Conservation (phyloP, 2,888 invertebrate genomes). For the Priocnemis perturbator region DNA sequence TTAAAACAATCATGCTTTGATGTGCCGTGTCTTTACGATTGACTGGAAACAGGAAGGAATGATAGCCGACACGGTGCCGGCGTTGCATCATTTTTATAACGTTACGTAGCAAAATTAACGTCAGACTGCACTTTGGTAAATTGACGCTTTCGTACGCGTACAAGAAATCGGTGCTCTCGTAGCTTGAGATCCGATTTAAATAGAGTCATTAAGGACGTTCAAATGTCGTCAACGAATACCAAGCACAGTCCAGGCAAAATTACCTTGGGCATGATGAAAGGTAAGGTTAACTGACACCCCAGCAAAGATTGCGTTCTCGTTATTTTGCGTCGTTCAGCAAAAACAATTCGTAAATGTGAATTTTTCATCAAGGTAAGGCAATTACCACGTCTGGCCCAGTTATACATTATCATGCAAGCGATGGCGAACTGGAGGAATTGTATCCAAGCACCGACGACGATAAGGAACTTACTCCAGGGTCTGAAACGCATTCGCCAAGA, state of each 20-base stretch:
- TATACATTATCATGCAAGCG: slow-evolving; percentile 86
- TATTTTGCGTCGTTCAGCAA: not conserved
- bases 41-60: too few relatives aligned
- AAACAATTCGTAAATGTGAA: not conserved
- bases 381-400: slow-evolving; percentile 76
- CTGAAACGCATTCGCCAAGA: slow-evolving; percentile 67
- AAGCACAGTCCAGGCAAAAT: slow-evolving; percentile 70
- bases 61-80: too few relatives aligned
- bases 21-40: too few relatives aligned
- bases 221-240: slow-evolving; percentile 57
- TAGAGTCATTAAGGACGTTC: too few relatives aligned
- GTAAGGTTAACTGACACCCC: slow-evolving; percentile 51
- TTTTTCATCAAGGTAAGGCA: slow-evolving; percentile 69
- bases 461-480: slow-evolving; percentile 76
- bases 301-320: slow-evolving; percentile 7
- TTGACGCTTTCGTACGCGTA: too few relatives aligned
- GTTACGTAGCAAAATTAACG: too few relatives aligned
- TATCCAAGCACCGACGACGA: slow-evolving; percentile 79
- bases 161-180: too few relatives aligned
- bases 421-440: slow-evolving; percentile 84
- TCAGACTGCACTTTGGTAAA: too few relatives aligned
- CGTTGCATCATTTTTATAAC: too few relatives aligned
- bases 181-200: too few relatives aligned
- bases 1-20: too few relatives aligned
- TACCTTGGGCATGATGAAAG: slow-evolving; percentile 72